Evolutionary conservation across 2,888 invertebrate genomes (phyloP).

Genomic region (Doris montereyensis): DNA sequence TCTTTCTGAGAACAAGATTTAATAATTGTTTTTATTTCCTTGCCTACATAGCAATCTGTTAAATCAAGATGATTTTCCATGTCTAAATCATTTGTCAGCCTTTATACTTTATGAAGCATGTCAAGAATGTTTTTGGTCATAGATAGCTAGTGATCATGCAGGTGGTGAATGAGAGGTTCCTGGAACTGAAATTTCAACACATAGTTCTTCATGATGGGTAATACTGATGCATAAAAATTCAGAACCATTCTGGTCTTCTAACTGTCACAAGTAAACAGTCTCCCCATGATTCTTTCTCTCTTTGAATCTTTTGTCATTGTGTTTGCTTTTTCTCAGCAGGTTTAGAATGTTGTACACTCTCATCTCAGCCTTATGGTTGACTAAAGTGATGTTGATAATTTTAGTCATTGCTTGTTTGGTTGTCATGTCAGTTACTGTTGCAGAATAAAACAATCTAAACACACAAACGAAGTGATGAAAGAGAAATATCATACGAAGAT

Average conservation of each 20-base stretch:
- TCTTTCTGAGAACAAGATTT: background rate
- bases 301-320: slow-evolving; percentile 21
- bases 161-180: background rate
- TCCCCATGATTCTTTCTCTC: no score
- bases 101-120: background rate
- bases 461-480: background rate
- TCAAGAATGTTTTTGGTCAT: background rate
- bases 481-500: background rate
- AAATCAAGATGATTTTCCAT: background rate
- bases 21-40: background rate
- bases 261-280: no score
- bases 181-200: background rate
- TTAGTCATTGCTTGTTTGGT: background rate
- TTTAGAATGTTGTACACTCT: background rate
- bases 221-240: background rate
- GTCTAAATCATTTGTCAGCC: background rate
- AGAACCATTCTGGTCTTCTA: background rate
- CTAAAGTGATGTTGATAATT: background rate
- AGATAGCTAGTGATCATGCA: background rate
- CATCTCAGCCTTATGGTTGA: background rate
- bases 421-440: background rate
- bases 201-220: background rate
- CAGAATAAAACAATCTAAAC: background rate
- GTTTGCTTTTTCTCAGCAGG: slow-evolving; percentile 4
- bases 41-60: background rate